phyloP scores from a whole-genome alignment of 1,140 invertebrate genomes.

The Zophobas atratus region DNA sequence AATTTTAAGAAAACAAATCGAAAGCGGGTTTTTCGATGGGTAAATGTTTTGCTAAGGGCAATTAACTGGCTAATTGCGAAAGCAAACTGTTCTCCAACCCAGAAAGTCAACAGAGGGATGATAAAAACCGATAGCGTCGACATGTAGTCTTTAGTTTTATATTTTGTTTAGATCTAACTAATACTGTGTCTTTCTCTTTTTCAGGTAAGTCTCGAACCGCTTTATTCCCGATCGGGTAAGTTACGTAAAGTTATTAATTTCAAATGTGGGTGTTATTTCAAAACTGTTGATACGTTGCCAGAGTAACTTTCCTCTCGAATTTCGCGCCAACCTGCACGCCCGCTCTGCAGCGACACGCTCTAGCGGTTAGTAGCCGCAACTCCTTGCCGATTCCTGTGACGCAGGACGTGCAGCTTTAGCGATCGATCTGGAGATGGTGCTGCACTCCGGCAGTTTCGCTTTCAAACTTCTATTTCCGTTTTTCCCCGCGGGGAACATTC shows the following conservation, averaged over 20 bases:
- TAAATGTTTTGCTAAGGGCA: conserved; percentile 20
- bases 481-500: no score
- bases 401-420: background rate
- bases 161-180: background rate
- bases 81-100: background rate
- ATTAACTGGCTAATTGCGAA: conserved; percentile 13
- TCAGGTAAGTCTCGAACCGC: conserved; percentile 21
- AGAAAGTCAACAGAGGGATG: conserved; percentile 4
- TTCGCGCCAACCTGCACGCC: background rate
- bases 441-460: no score
- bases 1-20: conserved; percentile 24
- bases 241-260: conserved; percentile 43
- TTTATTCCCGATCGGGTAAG: background rate
- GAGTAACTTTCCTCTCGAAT: background rate
- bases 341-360: conserved; percentile 3
- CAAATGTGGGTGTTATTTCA: conserved; percentile 35
- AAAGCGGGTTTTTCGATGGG: conserved; percentile 3
- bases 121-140: background rate
- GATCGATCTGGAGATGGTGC: background rate
- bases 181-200: conserved; percentile 21
- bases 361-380: background rate
- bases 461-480: no score
- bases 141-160: background rate
- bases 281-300: conserved; percentile 26
- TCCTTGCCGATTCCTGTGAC: background rate